Evolutionary conservation across 64 coral and sea anemone species (phyloP), one percentile per base, ranked within the genome.

Genomic region (Catalaphyllia jardinei): DNA sequence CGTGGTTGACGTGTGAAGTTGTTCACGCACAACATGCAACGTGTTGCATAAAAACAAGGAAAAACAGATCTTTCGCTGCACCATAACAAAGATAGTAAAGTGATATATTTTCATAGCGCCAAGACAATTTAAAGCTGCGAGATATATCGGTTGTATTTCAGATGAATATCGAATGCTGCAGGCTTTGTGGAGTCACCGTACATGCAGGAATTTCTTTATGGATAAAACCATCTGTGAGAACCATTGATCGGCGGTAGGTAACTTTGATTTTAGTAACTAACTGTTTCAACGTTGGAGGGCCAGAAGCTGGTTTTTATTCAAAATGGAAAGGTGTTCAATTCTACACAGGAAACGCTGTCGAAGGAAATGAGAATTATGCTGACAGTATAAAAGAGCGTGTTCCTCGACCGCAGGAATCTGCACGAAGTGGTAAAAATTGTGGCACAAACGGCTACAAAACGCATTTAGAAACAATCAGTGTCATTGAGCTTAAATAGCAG

Each of bases 61-160:
- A 85, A 85, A 71, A 72, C 63, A 85, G 31, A 85, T 85, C 81
- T 51, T 71, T 50, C 17, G 20, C 38, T 67, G 17, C 62, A 51
- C 81, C 65, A 77, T n/a, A 85, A 85, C 81, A 85, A 50, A 19
- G 81, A 28, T 38, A 19, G 81, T 85, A 85, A 85, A 85, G 67
- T 71, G 81, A 85, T 85, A 85, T 85, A 85, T 85, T 85, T 85
- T 85, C n/a, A 51, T 71, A 71, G 63, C 33, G 60, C 38, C 80
- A 64, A 64, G 81, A 85, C 63, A 38, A 71, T 11, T 85, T 85
- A 64, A 24, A 85, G 62, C 62, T 72, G 81, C 11, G 63, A 27
- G 31, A 52, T 85, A 85, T 83, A 85, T 71, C 81, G 81, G 20
- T 85, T 35, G 35, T 25, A n/a, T 46, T 51, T 63, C 19, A 71